Base-by-base conservation (phyloP, 2,797 vertebrate species). In the Furcifer pardalis region DNA sequence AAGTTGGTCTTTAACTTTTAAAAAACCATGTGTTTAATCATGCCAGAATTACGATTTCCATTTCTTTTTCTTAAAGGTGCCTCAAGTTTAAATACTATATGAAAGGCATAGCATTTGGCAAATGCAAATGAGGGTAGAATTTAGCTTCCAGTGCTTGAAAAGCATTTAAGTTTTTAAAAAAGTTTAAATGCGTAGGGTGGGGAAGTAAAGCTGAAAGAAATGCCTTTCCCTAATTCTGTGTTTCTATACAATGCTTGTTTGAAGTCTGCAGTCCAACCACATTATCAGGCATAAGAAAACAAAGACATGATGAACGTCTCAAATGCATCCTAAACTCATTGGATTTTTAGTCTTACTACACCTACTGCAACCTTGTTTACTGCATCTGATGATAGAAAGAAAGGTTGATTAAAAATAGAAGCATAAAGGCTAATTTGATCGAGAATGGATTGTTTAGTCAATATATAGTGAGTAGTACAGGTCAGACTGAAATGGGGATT, bases 401-500 rank as follows among this genome's bases (percentile, higher is more conserved):
- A 60, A 46, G 44, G 73, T 62, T 72, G 69, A 84, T 72, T 60
- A 49, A 63, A 73, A 84, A 30, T 49, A 8, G 35, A 82, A 75
- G 13, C n/a, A 68, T 68, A 60, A 77, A 77, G 9, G 15, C 19
- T 63, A 46, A 60, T 60, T 84, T 84, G n/a, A 71, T 2, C 56
- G 42, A 77, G 49, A 77, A 77, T 69, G 52, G 75, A 42, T 44
- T 77, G 13, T 52, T 71, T 69, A 68, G 30, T 56, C 27, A 77
- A 27, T 77, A 60, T 60, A 69, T 32, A 71, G 63, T 44, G 40
- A 46, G 13, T 81, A 32, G 25, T 69, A 52, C 15, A 37, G 66
- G 23, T 81, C 79, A 69, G 35, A n/a, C 37, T 60, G 66, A 84
- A 84, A 84, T 84, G 30, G 71, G 65, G 27, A 77, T 77, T 77